Conservation (phyloP, 1,140 invertebrate genomes). For the Pseudomyrmex gracilis region DNA sequence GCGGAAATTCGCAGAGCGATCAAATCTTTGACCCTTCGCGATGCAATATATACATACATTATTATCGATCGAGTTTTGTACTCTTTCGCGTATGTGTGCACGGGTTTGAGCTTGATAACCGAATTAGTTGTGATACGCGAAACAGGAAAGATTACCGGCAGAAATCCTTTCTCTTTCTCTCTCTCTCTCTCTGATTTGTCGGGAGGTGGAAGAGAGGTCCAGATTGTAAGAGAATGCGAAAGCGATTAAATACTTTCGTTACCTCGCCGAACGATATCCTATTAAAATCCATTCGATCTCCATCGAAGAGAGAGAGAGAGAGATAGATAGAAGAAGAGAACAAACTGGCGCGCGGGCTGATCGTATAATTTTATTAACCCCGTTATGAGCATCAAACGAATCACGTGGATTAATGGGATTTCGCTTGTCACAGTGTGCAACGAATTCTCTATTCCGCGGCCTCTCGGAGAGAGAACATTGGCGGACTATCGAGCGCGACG, state of each 20-base stretch:
- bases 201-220: slow-evolving; percentile 22
- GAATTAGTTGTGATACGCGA: slow-evolving; percentile 50
- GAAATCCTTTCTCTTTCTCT: not conserved
- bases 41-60: not conserved
- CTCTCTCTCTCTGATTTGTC: not conserved
- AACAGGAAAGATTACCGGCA: slow-evolving; percentile 44
- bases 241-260: slow-evolving; percentile 60
- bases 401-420: slow-evolving; percentile 53
- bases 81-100: slow-evolving; percentile 17
- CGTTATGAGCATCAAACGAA: slow-evolving; percentile 60
- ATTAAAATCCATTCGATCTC: slow-evolving; percentile 61
- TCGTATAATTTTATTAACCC: slow-evolving; percentile 60
- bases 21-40: slow-evolving; percentile 30
- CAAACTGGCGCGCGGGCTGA: not conserved
- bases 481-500: slow-evolving; percentile 21
- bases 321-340: no score
- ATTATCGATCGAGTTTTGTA: not conserved
- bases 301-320: not conserved
- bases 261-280: slow-evolving; percentile 57
- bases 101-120: slow-evolving; percentile 52
- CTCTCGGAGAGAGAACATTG: slow-evolving; percentile 54
- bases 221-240: slow-evolving; percentile 54
- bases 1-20: not conserved
- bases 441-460: slow-evolving; percentile 37
- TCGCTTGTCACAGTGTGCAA: slow-evolving; percentile 39